These are phyloP conservation scores for Coregonus clupeaformis DNA, from an alignment of 2,113 vertebrate species.

Conservation along the genomic window DNA sequence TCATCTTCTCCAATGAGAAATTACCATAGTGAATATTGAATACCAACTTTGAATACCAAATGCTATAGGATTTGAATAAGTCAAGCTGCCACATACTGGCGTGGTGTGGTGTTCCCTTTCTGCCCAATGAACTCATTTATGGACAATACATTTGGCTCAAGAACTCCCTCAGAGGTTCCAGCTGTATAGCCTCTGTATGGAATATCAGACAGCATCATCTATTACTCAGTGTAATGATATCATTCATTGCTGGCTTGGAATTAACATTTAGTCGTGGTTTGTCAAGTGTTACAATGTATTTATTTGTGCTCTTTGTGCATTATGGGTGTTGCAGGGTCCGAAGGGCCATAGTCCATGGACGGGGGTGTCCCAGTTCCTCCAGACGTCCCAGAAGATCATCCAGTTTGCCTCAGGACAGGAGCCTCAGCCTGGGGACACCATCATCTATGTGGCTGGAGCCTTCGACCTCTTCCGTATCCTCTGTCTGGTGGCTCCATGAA, in stretches of 20 bases:
- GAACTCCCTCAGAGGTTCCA: too few species aligned
- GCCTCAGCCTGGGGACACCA: constrained; percentile 86
- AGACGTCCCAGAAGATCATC: constrained; percentile 98
- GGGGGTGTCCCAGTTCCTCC: constrained; percentile 94
- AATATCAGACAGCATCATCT: background rate
- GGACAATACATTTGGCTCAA: too few species aligned
- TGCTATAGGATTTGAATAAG: too few species aligned
- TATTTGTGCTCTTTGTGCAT: constrained; percentile 38
- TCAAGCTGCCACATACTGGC: too few species aligned
- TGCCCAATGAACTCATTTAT: too few species aligned
- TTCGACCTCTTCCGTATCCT: constrained; percentile 89
- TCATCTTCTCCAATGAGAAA: too few species aligned
- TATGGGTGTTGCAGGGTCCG: constrained; percentile 72
- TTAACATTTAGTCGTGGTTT: background rate
- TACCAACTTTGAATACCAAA: too few species aligned
- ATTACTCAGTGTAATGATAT: background rate
- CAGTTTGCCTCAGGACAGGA: constrained; percentile 98
- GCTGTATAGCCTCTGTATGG: too few species aligned
- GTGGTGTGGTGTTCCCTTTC: too few species aligned
- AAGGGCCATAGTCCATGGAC: constrained; percentile 94
- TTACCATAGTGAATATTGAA: too few species aligned
- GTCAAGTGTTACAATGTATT: constrained; percentile 15
- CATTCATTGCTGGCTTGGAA: background rate
- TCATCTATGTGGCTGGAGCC: constrained; percentile 95
- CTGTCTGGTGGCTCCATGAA: background rate